Evolutionary conservation across 1,140 invertebrate genomes (phyloP), one percentile per base, ranked within the genome.

Genomic region (Drosophila santomea): DNA sequence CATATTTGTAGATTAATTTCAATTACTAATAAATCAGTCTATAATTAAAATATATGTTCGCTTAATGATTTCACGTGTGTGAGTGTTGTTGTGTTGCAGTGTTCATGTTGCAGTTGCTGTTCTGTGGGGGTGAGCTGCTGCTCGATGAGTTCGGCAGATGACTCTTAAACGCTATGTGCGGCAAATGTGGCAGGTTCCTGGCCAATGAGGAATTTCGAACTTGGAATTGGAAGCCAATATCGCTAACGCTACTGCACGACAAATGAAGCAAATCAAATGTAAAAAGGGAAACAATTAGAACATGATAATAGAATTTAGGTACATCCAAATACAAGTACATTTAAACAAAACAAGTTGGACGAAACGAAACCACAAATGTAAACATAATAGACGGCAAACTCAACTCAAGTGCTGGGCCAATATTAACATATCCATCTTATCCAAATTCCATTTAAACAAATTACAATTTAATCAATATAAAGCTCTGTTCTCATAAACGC

Each of bases 1-100:
- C 28, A 78, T 78, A 78, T 89, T 89, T 89, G 73, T 89, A 88
- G 76, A 88, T 88, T 88, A 89, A 89, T 89, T 89, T 89, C 85
- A 89, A 89, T 90, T 89, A 90, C 84, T 89, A 89, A 84, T 89
- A 89, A 89, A 89, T 89, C 84, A 89, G 84, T 89, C 84, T 89
- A 89, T 89, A 90, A 89, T 89, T 89, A 89, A 89, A 89, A 89
- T 89, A 88, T 90, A 89, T 89, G 80, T 89, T 89, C 77, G 84
- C 84, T 89, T 89, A 80, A 88, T 88, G 84, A 78, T 88, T 83
- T 78, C 78, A 67, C 78, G 57, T 76, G 23, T 82, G 50, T 78
- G 25, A 61, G 47, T 63, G 39, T 69, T 62, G 35, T 36, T 36
- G 28, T 78, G 36, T 60, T 74, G 25, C 36, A 35, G 57, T 73